These are phyloP conservation scores for Porites lobata DNA, from an alignment of 92 coral and sea anemone genomes.

Conservation along the genomic window DNA sequence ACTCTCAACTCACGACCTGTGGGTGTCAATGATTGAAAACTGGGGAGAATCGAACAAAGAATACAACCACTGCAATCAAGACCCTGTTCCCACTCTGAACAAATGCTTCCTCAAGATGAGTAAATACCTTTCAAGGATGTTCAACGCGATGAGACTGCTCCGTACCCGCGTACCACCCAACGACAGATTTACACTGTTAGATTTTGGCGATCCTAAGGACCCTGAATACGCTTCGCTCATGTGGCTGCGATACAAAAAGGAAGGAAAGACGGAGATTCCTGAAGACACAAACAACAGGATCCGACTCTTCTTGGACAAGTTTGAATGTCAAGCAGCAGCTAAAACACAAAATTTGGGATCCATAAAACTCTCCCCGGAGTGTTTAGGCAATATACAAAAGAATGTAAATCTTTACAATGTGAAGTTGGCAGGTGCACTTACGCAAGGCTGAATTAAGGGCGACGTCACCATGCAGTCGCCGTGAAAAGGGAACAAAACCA, in stretches of 20 bases:
- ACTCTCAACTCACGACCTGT: constrained; percentile 54
- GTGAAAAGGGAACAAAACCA: too few species aligned
- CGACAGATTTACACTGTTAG: constrained; percentile 30
- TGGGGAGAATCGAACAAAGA: constrained; percentile 86
- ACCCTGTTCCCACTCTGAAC: neutral
- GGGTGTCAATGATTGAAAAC: constrained; percentile 90
- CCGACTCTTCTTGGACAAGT: constrained; percentile 22
- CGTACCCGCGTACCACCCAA: constrained; percentile 6
- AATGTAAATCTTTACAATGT: constrained; percentile 47
- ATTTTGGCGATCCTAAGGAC: constrained; percentile 29
- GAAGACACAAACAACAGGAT: neutral
- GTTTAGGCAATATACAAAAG: constrained; percentile 37
- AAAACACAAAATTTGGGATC: neutral
- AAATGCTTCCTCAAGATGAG: constrained; percentile 82
- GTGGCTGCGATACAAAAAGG: constrained; percentile 59
- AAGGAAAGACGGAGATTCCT: constrained; percentile 32
- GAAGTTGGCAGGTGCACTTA: constrained; percentile 23
- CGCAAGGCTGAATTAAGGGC: too few species aligned
- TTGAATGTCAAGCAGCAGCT: constrained; percentile 10
- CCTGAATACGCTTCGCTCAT: constrained; percentile 31
- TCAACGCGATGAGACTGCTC: constrained; percentile 60
- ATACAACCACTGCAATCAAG: constrained; percentile 36
- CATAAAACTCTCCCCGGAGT: neutral
- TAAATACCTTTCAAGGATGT: constrained; percentile 75
- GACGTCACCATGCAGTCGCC: too few species aligned